These are phyloP conservation scores for Onthophagus taurus DNA, from an alignment of 1,140 invertebrate genomes.

Conservation along the genomic window DNA sequence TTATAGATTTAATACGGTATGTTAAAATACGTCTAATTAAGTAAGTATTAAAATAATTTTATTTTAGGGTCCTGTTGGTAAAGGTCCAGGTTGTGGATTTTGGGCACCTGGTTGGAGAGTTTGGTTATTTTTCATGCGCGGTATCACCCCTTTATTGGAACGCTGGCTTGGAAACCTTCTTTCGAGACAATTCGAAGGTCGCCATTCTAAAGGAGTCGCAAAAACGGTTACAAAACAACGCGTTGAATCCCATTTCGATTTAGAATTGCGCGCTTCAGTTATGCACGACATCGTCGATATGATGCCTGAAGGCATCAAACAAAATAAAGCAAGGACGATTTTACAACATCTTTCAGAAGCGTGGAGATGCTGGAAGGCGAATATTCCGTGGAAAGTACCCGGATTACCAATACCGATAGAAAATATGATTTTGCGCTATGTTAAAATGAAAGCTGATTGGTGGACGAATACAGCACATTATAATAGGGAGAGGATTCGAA, in stretches of 20 bases:
- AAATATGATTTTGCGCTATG: conserved; percentile 99
- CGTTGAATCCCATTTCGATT: conserved; percentile 98
- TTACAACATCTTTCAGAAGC: conserved; percentile 98
- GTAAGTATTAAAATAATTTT: background rate
- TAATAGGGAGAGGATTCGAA: conserved; percentile 90
- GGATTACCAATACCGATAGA: conserved; percentile 98
- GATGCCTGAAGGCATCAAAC: conserved; percentile 99
- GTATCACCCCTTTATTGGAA: conserved; percentile 95
- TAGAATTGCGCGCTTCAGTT: conserved; percentile 93
- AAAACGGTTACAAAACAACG: conserved; percentile 99
- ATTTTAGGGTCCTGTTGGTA: conserved; percentile 85
- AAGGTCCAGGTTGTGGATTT: conserved; percentile 98
- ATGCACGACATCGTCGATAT: conserved; percentile 99
- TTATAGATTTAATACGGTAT: conserved; percentile 97
- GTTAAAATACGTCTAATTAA: conserved; percentile 21
- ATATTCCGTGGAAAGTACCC: conserved; percentile 99
- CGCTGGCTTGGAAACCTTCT: conserved; percentile 97
- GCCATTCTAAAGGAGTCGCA: conserved; percentile 97
- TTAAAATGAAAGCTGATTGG: conserved; percentile 99
- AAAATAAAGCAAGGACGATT: conserved; percentile 98
- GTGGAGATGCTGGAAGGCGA: conserved; percentile 99
- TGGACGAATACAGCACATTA: conserved; percentile 99
- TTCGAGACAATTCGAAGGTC: conserved; percentile 96
- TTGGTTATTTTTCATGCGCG: conserved; percentile 99
- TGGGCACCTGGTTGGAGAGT: conserved; percentile 99